Base-by-base conservation (phyloP, 2,888 invertebrate species). In the Sipunculus nudus region DNA sequence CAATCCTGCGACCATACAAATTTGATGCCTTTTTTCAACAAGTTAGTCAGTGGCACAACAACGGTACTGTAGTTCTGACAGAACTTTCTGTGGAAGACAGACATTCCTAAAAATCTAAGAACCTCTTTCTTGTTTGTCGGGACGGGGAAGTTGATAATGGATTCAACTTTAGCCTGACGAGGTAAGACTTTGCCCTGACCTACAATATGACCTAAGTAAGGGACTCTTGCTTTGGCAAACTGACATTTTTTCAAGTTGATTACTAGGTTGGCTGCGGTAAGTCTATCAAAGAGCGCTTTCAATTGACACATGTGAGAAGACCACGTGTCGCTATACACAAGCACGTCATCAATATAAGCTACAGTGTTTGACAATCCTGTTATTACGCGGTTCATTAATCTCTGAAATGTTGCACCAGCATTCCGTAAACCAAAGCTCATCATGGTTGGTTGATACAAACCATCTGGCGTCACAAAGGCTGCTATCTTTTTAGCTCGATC, bases 181-280 rank as follows among this genome's bases (percentile, higher is more conserved):
- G 61, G 61, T 6, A 4, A n/a, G 5, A 61, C 59, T 31, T 49
- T 16, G 5, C 61, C 61, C 13, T 49, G 29, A 38, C 47, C 10
- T 59, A 68, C 32, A 55, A 54, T 48, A 60, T 72, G 66, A 25
- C 71, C 68, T n/a, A 67, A 46, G 38, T 59, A 67, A 28, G 54
- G 64, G 13, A 67, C 58, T n/a, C 13, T 38, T 10, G 57, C 59
- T 59, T 59, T 10, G n/a, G 29, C 25, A 57, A 59, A 58, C 8
- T 59, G 41, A 57, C 56, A 21, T 59, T 59, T 59, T 21, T 21
- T 13, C 21, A 59, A 32, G 25, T 59, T 59, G 6, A 59, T 19
- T 3, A 19, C 29, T 6, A 59, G 23, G 25, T 57, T 25, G 21
- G 28, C 31, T 6, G 8, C 35, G 6, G 13, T 35, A 13, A 50